Base-by-base conservation (phyloP, 2,797 vertebrate genomes). In the Lacerta viridis region DNA sequence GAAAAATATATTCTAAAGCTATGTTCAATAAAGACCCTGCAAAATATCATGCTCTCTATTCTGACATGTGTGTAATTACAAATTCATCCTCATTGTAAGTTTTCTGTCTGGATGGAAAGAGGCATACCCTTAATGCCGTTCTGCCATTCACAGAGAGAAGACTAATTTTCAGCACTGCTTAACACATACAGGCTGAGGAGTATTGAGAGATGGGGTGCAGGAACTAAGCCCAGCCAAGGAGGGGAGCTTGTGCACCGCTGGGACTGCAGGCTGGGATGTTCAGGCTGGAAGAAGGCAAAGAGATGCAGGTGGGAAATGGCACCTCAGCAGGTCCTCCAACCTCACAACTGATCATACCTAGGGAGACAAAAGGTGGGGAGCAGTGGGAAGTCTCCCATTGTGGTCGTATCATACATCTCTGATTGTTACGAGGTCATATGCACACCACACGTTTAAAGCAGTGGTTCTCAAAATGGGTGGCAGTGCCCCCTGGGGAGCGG, bases 21-120 rank as follows among this genome's bases (percentile, higher is more conserved):
- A 36, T 0, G 0, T 80, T 94, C 84, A 90, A 87, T 92, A 90
- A 88, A 90, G 90, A 89, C 86, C 79, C 87, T 88, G 39, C 80
- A 84, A 77, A 89, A 36, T 89, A 86, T 75, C 78, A 84, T 17
- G 50, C 77, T 93, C 72, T 85, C 88, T 78, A 29, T 89, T 94
- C 83, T 91, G 91, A 94, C 4, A 0, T 81, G 78, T 83, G 36
- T 92, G 80, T 81, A 95, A 95, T 95, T 96, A 95, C 92, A 94
- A 85, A 90, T 92, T 88, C 87, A 92, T 90, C 80, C 33, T 89
- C 77, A 85, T 86, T 88, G 84, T 82, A 59, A 84, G 83, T 91
- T 90, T 89, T 88, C 74, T 82, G 77, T 92, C 90, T 87, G 93
- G 90, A 90, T 91, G 90, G 91, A 83, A 89, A 90, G 55, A 36